Conservation (phyloP, 2,888 invertebrate species). For the Papilio protenor region DNA sequence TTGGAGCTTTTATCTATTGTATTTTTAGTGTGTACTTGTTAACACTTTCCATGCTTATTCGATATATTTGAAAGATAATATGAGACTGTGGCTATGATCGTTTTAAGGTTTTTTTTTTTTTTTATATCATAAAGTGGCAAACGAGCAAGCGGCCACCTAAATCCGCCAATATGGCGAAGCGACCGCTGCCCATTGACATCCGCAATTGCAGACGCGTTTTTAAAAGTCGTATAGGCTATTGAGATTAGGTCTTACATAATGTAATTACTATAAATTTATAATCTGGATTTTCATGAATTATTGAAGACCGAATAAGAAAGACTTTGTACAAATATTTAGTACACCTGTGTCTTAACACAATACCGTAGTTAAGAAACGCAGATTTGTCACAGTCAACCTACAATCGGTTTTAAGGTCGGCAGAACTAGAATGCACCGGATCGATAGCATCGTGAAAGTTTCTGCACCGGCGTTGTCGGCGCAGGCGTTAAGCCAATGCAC, state of each 20-base stretch:
- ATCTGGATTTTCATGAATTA: neutral
- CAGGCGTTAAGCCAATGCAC: constrained; percentile 44
- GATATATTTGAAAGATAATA: neutral
- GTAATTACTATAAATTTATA: neutral
- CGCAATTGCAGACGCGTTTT: too few relatives aligned
- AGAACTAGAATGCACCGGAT: constrained; percentile 44
- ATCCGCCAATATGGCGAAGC: too few relatives aligned
- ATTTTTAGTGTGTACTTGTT: neutral
- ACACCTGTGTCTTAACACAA: neutral
- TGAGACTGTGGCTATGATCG: neutral
- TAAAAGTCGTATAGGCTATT: neutral
- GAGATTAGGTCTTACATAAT: neutral
- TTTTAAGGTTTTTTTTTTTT: neutral
- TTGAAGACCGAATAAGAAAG: neutral
- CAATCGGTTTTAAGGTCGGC: constrained; percentile 42
- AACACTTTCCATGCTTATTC: neutral
- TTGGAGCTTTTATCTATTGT: neutral
- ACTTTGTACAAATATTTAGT: neutral
- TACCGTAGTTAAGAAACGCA: neutral
- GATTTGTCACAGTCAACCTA: constrained; percentile 36
- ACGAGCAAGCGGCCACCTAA: too few relatives aligned
- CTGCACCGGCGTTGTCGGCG: constrained; percentile 48
- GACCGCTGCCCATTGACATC: too few relatives aligned
- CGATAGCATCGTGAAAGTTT: constrained; percentile 50
- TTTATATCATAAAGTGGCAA: too few relatives aligned